Evolutionary conservation across 2,797 vertebrate genomes (phyloP).

Genomic region (Gila robusta): DNA sequence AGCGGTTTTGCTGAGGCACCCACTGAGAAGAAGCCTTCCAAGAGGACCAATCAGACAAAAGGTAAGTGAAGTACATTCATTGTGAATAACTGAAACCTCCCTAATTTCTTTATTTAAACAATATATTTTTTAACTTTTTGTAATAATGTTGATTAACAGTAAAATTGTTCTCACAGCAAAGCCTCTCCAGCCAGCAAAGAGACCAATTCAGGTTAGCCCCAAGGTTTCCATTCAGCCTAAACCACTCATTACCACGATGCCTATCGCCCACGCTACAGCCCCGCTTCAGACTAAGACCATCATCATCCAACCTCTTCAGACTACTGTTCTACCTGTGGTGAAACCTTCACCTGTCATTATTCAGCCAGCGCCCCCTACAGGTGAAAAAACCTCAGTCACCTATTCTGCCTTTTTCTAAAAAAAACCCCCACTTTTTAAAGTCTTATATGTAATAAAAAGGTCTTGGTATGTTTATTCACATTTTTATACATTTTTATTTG

Average conservation of each 20-base stretch:
- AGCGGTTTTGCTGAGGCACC: constrained; percentile 76
- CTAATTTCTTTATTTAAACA: not conserved
- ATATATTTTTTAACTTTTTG: not conserved
- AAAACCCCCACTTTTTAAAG: not conserved
- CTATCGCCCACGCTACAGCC: constrained; percentile 78
- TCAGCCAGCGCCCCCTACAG: constrained; percentile 86
- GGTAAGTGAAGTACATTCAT: constrained; percentile 66
- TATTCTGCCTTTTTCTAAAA: too few species aligned
- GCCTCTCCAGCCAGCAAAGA: constrained; percentile 74
- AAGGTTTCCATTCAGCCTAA: constrained; percentile 91
- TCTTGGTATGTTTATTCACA: not conserved
- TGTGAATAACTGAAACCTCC: not conserved
- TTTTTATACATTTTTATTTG: not conserved
- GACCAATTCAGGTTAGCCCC: constrained; percentile 78
- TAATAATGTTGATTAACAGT: not conserved
- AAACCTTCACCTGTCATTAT: constrained; percentile 86
- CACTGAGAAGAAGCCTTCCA: constrained; percentile 72
- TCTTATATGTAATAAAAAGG: not conserved
- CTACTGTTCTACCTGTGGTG: constrained; percentile 79
- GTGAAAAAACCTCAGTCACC: constrained; percentile 70
- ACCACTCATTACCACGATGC: constrained; percentile 85
- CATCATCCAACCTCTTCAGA: constrained; percentile 90
- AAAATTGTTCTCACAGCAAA: constrained; percentile 43
- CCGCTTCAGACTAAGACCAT: constrained; percentile 88
- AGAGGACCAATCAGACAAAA: constrained; percentile 71